Evolutionary conservation across 2,113 vertebrate genomes (phyloP).

Genomic region (Pseudopodoces humilis): DNA sequence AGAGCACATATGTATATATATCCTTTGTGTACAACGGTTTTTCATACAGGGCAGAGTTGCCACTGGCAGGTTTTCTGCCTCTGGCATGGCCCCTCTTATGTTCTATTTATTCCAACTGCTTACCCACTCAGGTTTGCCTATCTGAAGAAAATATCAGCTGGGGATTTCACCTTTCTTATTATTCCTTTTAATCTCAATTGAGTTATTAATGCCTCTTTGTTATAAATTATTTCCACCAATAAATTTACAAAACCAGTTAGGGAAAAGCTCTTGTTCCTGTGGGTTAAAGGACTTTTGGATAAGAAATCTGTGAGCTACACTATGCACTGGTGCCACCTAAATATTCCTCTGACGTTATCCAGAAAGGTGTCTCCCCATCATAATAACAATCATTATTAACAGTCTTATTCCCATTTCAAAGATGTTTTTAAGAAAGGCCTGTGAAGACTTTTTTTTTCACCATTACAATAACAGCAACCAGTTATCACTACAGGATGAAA

Average conservation of each 20-base stretch:
- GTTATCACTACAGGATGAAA: not conserved
- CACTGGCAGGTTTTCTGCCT: not conserved
- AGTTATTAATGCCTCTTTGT: not conserved
- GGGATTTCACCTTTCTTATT: not conserved
- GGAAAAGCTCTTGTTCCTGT: not conserved
- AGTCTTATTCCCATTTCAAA: not conserved
- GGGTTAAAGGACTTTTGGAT: not conserved
- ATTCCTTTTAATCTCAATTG: not conserved
- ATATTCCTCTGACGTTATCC: not conserved
- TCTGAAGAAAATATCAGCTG: not conserved
- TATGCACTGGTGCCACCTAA: not conserved
- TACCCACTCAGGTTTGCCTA: not conserved
- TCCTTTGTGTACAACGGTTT: rapidly evolving
- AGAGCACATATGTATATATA: not conserved
- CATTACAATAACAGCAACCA: not conserved
- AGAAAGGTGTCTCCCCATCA: not conserved
- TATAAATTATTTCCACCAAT: not conserved
- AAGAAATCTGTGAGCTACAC: not conserved
- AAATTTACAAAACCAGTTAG: not conserved
- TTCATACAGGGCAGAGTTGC: not conserved
- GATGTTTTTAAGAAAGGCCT: not conserved
- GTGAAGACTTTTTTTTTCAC: not conserved
- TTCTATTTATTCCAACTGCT: not conserved
- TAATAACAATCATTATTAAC: not conserved
- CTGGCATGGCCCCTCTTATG: not conserved